Conservation (phyloP, 1,140 invertebrate species). For the Pantala flavescens region DNA sequence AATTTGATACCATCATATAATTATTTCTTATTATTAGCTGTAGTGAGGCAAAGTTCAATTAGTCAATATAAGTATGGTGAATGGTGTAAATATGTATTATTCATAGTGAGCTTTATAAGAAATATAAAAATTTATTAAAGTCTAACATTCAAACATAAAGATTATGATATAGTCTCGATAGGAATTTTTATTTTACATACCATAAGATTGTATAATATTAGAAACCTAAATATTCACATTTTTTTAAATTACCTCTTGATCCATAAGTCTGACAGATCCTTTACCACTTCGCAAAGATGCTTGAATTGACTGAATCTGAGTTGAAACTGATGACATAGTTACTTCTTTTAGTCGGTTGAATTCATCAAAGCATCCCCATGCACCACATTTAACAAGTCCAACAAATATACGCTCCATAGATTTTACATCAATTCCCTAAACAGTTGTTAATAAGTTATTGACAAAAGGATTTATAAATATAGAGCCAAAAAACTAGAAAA, state of each 20-base stretch:
- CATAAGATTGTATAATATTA: too few relatives aligned
- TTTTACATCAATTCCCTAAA: conserved; percentile 80
- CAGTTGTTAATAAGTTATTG: conserved; percentile 16
- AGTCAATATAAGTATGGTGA: too few relatives aligned
- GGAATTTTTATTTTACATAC: too few relatives aligned
- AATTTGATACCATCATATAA: too few relatives aligned
- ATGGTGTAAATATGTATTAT: too few relatives aligned
- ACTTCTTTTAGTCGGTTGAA: conserved; percentile 91
- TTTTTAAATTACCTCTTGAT: conserved; percentile 65
- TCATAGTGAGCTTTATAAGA: too few relatives aligned
- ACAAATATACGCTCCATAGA: conserved; percentile 89
- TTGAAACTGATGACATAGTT: conserved; percentile 84
- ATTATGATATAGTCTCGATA: too few relatives aligned
- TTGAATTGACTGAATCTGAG: conserved; percentile 82
- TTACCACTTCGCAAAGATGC: conserved; percentile 61
- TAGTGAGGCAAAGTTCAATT: too few relatives aligned
- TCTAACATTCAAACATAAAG: too few relatives aligned
- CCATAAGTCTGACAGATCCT: conserved; percentile 51
- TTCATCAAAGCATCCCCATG: conserved; percentile 98
- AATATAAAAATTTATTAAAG: too few relatives aligned
- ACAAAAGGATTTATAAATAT: conserved; percentile 17
- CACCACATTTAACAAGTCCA: conserved; percentile 87
- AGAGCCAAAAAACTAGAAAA: background rate
- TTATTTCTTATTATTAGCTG: too few relatives aligned
- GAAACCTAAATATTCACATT: too few relatives aligned